Percentiles rank a stretch among this genome's conserved stretches.
Evolutionary conservation across 1,140 invertebrate species (phyloP).

Genomic region (Drosophila watanabei): DNA sequence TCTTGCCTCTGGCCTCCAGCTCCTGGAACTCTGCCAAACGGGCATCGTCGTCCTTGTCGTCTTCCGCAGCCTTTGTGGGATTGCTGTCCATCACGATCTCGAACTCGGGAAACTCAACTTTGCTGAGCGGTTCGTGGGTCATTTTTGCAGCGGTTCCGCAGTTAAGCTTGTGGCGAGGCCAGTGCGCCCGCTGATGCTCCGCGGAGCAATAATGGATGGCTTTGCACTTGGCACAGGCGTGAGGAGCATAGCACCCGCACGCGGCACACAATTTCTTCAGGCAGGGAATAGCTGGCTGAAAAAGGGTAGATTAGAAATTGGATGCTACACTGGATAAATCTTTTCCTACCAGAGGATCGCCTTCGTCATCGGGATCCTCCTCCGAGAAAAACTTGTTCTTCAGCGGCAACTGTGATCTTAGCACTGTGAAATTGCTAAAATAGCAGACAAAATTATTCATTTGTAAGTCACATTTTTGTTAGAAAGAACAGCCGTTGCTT

Average conservation of each 20-base stretch:
- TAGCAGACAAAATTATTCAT: rapidly evolving
- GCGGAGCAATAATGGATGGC: conserved; percentile 92
- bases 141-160: conserved; percentile 86
- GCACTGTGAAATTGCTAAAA: conserved; percentile 89
- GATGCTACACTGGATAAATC: background rate
- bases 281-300: conserved; percentile 58
- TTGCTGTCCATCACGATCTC: conserved; percentile 90
- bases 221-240: conserved; percentile 94
- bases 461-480: background rate
- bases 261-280: conserved; percentile 89
- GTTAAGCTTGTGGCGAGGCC: conserved; percentile 92
- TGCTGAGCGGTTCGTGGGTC: conserved; percentile 1
- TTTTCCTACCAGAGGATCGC: conserved; percentile 79
- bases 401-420: conserved; percentile 92
- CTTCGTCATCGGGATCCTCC: conserved; percentile 88
- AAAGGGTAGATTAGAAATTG: background rate
- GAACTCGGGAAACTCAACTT: conserved; percentile 89
- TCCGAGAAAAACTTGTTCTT: conserved; percentile 93
- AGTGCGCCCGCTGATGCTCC: conserved; percentile 95
- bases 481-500: background rate
- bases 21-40: conserved; percentile 89
- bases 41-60: conserved; percentile 85
- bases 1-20: conserved; percentile 88
- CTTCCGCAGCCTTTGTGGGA: conserved; percentile 64
- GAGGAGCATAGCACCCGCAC: conserved; percentile 92